These are phyloP conservation scores for Mixornis gularis DNA, from an alignment of 2,113 vertebrate genomes.

Conservation along the genomic window DNA sequence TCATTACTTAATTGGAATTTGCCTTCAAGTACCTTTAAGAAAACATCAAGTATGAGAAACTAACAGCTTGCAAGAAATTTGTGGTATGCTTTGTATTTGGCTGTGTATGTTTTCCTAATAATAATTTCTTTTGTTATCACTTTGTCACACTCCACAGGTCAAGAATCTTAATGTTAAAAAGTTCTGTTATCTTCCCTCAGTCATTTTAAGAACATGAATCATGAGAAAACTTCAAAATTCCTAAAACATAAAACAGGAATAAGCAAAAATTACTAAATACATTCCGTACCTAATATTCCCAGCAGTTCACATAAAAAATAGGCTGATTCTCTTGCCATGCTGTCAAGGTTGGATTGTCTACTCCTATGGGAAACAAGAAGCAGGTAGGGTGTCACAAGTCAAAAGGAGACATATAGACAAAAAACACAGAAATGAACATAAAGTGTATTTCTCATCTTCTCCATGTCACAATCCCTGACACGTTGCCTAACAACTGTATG, in stretches of 20 bases:
- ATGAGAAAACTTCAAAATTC: background rate
- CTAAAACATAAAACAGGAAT: background rate
- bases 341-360: background rate
- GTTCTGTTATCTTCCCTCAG: background rate
- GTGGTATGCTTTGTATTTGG: background rate
- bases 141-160: background rate
- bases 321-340: background rate
- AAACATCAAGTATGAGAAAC: background rate
- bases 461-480: background rate
- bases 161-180: background rate
- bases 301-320: background rate
- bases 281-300: background rate
- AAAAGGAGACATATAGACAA: background rate
- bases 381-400: background rate
- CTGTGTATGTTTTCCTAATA: background rate
- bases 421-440: background rate
- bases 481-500: background rate
- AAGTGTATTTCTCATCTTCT: background rate
- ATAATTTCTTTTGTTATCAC: background rate
- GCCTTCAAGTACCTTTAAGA: background rate
- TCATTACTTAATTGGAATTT: constrained; percentile 33
- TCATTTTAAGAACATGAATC: background rate
- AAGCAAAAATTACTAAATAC: background rate
- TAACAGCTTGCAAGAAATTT: background rate
- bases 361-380: background rate